Base-by-base conservation (phyloP, 2,888 invertebrate genomes). In the Odontothrips loti region DNA sequence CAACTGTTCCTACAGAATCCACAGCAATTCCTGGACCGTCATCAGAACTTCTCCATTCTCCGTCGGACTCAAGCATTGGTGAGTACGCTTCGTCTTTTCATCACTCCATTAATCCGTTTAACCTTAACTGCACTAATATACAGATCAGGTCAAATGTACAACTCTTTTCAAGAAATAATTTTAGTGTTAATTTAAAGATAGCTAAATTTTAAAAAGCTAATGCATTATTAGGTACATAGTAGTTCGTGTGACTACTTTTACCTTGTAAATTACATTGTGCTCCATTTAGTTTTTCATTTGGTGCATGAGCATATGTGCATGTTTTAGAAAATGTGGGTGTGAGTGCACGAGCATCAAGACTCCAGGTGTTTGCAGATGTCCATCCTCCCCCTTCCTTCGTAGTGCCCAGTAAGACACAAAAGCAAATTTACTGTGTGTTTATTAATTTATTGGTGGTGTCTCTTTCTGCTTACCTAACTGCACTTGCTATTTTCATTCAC, bases 21-120 rank as follows among this genome's bases (percentile, higher is more conserved):
- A 1, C 68, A 27, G 11, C 27, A 12, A 27, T 75, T 10, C 68
- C 27, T 12, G 23, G 27, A 27, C 12, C 68, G 11, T 8, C 27
- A 75, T 27, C 81, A 8, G 83, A 85, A 80, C 83, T 87, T 23
- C 84, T 84, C 82, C 87, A 87, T 84, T 87, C 87, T 47, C 85
- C 85, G 43, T 88, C 88, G 12, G 86, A 86, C 27, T 88, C 87
- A 23, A 88, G 88, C 83, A 88, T 88, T 79, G 88, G 88, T 88
- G 84, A 85, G 85, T 68, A 80, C 6, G 34, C 34, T 43, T 43
- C 2, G 34, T 43, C 34, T 43, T 2, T 43, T n/a, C n/a, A 47
- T 34, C n/a, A 80, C 81, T 58, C 20, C 58, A 58, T 20, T 20
- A 58, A 20, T 58, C 6, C 15, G 58, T 58, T 51, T 58, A 58